phyloP scores from a whole-genome alignment of 2,797 vertebrate species.

The Cyprinella venusta region DNA sequence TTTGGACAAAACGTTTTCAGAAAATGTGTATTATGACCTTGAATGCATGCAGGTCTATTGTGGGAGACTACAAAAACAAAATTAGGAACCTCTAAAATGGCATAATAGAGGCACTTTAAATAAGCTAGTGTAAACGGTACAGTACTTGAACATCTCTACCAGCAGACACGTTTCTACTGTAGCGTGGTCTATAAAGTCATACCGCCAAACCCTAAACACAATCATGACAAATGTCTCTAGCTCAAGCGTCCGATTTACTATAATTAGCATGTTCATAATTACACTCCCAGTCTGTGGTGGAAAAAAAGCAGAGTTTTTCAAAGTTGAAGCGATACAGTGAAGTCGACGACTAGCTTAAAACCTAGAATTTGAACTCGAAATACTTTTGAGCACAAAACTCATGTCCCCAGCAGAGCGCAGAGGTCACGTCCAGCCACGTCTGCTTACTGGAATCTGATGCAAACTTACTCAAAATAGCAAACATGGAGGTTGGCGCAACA shows the following conservation, averaged over 20 bases:
- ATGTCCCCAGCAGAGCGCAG: not conserved
- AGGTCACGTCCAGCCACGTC: not conserved
- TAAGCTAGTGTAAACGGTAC: not conserved
- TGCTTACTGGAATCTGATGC: constrained; percentile 39
- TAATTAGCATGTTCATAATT: constrained; percentile 39
- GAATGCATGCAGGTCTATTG: not conserved
- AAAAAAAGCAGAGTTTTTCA: constrained; percentile 21
- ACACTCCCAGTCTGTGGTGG: not conserved
- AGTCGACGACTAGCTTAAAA: not conserved
- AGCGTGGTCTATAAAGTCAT: not conserved
- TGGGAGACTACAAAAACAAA: not conserved
- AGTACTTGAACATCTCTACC: not conserved
- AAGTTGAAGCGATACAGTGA: constrained; percentile 1
- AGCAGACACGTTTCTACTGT: not conserved
- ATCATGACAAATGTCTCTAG: constrained; percentile 7
- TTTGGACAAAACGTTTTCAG: not conserved
- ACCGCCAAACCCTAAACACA: not conserved
- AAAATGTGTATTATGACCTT: not conserved
- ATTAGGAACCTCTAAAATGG: not conserved
- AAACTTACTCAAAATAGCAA: not conserved
- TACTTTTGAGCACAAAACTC: not conserved
- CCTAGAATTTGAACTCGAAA: constrained; percentile 8
- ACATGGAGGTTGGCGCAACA: not conserved
- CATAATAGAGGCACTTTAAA: not conserved
- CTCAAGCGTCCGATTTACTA: constrained; percentile 27